Evolutionary conservation across 2,888 invertebrate genomes (phyloP).

Genomic region (Leucozona laternaria): DNA sequence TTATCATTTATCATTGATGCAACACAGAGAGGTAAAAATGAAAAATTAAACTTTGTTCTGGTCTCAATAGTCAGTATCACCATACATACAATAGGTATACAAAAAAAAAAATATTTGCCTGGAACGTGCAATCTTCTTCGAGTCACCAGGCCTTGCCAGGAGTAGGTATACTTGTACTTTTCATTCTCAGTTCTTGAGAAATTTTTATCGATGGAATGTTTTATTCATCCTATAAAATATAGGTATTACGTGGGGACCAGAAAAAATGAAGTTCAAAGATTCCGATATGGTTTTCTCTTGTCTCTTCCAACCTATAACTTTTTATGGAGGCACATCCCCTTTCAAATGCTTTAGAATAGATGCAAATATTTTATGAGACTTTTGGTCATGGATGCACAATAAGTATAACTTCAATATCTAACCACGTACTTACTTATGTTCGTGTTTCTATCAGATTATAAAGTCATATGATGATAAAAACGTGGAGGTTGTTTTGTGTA

Average conservation of each 20-base stretch:
- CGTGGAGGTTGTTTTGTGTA: too few relatives aligned
- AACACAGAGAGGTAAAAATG: background rate
- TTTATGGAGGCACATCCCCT: conserved; percentile 13
- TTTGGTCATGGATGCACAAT: conserved; percentile 18
- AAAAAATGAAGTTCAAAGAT: conserved; percentile 59
- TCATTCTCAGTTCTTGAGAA: conserved; percentile 58
- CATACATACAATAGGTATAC: background rate
- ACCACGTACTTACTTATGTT: too few relatives aligned
- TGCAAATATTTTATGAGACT: conserved; percentile 30
- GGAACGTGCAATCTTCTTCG: conserved; percentile 24
- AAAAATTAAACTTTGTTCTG: background rate
- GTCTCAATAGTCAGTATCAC: background rate
- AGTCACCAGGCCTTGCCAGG: conserved; percentile 45
- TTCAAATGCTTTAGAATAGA: background rate
- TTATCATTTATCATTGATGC: conserved; percentile 1
- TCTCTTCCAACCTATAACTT: background rate
- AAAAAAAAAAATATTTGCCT: background rate
- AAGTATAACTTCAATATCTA: too few relatives aligned
- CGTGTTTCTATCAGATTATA: too few relatives aligned
- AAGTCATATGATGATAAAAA: too few relatives aligned
- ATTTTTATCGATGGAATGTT: conserved; percentile 73
- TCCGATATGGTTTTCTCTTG: conserved; percentile 21
- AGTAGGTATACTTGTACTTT: conserved; percentile 55
- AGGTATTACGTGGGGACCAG: conserved; percentile 63
- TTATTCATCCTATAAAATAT: conserved; percentile 73